Percentiles rank a stretch among this genome's conserved stretches.
These are phyloP conservation scores for Stenurella melanura DNA, from an alignment of 2,888 invertebrate genomes.

Conservation along the genomic window DNA sequence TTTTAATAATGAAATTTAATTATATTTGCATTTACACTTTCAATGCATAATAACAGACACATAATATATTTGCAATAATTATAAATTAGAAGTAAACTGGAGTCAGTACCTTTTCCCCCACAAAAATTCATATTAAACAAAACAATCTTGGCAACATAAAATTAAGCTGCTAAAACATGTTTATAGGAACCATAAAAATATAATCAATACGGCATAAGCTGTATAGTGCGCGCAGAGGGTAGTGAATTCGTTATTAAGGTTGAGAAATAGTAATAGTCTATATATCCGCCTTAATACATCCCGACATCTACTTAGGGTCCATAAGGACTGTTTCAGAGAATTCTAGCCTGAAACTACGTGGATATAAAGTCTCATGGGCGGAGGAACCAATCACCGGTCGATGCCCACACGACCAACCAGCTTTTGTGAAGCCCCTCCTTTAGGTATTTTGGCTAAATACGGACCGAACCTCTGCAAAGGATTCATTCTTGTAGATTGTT, in stretches of 20 bases:
- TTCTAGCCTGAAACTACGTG: slow-evolving; percentile 55
- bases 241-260: slow-evolving; percentile 63
- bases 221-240: slow-evolving; percentile 58
- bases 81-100: not conserved
- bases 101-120: too few species aligned
- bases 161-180: slow-evolving; percentile 67
- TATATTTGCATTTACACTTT: too few species aligned
- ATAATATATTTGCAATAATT: not conserved
- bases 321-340: slow-evolving; percentile 67
- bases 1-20: too few species aligned
- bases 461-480: slow-evolving; percentile 12
- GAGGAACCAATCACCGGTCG: slow-evolving; percentile 68
- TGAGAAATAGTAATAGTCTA: slow-evolving; percentile 65
- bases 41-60: too few species aligned
- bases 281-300: slow-evolving; percentile 69
- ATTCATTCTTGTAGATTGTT: too few species aligned
- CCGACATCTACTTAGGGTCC: slow-evolving; percentile 71
- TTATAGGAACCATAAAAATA: slow-evolving; percentile 69
- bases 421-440: slow-evolving; percentile 58
- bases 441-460: slow-evolving; percentile 49
- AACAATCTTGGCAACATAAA: slow-evolving; percentile 56
- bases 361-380: slow-evolving; percentile 59
- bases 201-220: slow-evolving; percentile 70
- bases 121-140: slow-evolving; percentile 31
- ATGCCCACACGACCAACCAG: slow-evolving; percentile 69